phyloP scores from a whole-genome alignment of 2,797 vertebrate genomes.

The Calcarius lapponicus region DNA sequence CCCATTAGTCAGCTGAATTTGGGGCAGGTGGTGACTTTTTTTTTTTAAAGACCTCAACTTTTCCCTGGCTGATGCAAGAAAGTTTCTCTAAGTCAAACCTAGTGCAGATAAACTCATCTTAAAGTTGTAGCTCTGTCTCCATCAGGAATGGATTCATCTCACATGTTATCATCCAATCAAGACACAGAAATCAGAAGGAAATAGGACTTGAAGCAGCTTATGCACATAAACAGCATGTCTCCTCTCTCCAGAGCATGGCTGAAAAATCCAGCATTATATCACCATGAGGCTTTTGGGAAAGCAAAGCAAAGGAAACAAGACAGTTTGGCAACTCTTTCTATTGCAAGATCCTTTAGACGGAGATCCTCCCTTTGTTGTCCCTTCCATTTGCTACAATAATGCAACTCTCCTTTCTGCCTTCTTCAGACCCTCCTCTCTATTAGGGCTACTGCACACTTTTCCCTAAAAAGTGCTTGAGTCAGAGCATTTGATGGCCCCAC shows the following conservation, averaged over 20 bases:
- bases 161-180: neutral
- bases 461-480: accelerated
- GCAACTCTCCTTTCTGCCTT: neutral
- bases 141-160: neutral
- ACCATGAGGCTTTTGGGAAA: neutral
- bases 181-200: neutral
- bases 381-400: neutral
- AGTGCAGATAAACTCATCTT: neutral
- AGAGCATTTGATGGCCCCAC: neutral
- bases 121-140: neutral
- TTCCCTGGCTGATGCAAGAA: neutral
- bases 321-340: neutral
- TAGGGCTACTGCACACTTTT: neutral
- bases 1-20: neutral
- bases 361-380: neutral
- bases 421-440: neutral
- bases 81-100: neutral
- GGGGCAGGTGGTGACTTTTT: no score
- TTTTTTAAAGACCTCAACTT: neutral
- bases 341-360: neutral
- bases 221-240: neutral
- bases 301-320: neutral
- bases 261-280: neutral
- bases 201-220: neutral
- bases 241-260: neutral